A percentile compares a stretch with the other conserved stretches of the same genome.
Evolutionary conservation across 2,113 vertebrate species (phyloP).

Genomic region (Podarcis muralis): DNA sequence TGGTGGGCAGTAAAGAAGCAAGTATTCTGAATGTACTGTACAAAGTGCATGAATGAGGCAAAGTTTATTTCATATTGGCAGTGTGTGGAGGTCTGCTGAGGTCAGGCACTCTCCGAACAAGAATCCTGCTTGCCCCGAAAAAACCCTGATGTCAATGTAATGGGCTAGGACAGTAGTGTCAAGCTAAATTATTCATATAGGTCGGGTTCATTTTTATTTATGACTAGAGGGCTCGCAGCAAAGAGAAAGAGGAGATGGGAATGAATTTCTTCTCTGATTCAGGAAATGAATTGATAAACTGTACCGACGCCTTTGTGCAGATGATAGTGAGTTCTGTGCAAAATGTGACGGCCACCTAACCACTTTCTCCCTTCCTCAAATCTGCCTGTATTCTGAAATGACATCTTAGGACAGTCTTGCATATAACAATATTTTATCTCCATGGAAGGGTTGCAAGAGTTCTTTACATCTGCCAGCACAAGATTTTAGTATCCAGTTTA

Average conservation of each 20-base stretch:
- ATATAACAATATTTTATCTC: neutral
- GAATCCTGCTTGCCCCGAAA: conserved; percentile 7
- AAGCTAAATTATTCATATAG: conserved; percentile 55
- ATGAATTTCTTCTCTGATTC: conserved; percentile 41
- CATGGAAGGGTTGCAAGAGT: neutral
- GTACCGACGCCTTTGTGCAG: neutral
- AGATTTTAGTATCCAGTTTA: neutral
- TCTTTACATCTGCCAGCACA: neutral
- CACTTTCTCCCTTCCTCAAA: neutral
- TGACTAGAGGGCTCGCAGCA: conserved; percentile 27
- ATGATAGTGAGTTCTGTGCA: neutral
- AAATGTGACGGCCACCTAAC: neutral
- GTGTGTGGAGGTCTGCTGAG: conserved; percentile 18
- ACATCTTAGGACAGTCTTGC: neutral
- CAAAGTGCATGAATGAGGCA: neutral
- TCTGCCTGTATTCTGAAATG: neutral
- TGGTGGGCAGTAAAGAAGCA: neutral
- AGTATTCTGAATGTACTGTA: neutral
- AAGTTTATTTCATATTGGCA: neutral
- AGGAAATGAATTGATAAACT: conserved; percentile 34
- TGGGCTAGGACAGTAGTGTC: conserved; percentile 50
- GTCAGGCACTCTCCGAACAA: conserved; percentile 12
- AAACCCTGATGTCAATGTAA: conserved; percentile 38
- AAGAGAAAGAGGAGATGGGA: conserved; percentile 34
- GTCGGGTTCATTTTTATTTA: conserved; percentile 40